Evolutionary conservation across 2,888 invertebrate genomes (phyloP).

Genomic region (Hermaeophaga mercurialis): DNA sequence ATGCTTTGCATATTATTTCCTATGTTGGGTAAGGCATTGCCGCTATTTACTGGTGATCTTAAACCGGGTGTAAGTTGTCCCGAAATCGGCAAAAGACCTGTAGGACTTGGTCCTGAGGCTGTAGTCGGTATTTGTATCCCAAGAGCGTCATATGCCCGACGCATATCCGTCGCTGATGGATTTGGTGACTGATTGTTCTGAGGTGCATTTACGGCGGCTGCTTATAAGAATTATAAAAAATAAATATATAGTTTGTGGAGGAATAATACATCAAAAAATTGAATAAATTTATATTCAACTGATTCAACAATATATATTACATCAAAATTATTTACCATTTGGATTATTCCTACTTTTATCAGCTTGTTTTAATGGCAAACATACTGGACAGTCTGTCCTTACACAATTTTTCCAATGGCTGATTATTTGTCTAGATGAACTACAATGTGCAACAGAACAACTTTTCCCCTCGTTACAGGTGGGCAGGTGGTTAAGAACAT

Average conservation of each 20-base stretch:
- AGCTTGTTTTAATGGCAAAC: conserved; percentile 94
- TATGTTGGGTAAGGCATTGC: conserved; percentile 35
- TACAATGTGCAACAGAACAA: conserved; percentile 94
- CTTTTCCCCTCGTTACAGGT: conserved; percentile 92
- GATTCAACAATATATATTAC: no score
- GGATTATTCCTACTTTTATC: conserved; percentile 71
- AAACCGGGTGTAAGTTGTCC: conserved; percentile 45
- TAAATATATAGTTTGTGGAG: no score
- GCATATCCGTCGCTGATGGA: conserved; percentile 70
- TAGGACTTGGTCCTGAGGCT: conserved; percentile 57
- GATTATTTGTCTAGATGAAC: conserved; percentile 97
- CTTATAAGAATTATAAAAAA: conserved; percentile 24
- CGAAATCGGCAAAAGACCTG: conserved; percentile 49
- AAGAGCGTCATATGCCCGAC: conserved; percentile 78
- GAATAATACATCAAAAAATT: no score
- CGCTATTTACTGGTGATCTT: conserved; percentile 45
- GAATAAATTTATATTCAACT: no score
- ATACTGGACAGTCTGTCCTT: conserved; percentile 95
- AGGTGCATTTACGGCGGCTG: conserved; percentile 56
- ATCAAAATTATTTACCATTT: conserved; percentile 55
- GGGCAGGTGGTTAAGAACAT: conserved; percentile 97
- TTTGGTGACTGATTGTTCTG: conserved; percentile 56
- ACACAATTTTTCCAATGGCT: conserved; percentile 99
- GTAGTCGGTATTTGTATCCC: conserved; percentile 74
- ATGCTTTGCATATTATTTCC: conserved; percentile 45